Evolutionary conservation across 2,888 invertebrate genomes (phyloP).

Genomic region (Andrena haemorrhoa): DNA sequence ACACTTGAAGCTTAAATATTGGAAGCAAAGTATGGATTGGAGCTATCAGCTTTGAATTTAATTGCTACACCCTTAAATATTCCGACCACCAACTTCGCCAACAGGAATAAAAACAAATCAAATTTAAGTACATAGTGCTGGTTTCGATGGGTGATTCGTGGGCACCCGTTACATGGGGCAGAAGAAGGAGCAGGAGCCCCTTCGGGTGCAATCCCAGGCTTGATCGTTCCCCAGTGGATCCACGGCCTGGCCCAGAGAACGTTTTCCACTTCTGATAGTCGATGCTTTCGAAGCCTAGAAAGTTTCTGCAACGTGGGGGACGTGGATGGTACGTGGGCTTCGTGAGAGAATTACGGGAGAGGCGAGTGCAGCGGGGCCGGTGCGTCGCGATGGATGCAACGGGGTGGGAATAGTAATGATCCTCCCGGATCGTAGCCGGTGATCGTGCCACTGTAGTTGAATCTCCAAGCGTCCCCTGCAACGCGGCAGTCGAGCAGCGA

Average conservation of each 20-base stretch:
- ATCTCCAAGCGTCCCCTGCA: neutral
- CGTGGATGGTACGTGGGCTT: conserved; percentile 29
- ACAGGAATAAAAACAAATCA: neutral
- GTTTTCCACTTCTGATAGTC: conserved; percentile 52
- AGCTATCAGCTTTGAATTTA: too few relatives aligned
- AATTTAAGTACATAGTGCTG: too few relatives aligned
- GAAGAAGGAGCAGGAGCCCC: conserved; percentile 39
- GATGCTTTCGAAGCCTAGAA: conserved; percentile 37
- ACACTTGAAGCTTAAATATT: neutral
- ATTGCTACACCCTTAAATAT: neutral
- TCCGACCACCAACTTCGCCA: too few relatives aligned
- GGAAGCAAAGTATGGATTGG: too few relatives aligned
- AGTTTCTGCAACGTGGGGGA: conserved; percentile 33
- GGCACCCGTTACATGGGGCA: conserved; percentile 32
- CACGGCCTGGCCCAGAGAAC: conserved; percentile 14
- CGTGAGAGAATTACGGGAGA: conserved; percentile 48
- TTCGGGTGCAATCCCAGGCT: conserved; percentile 54
- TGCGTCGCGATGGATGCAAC: conserved; percentile 28
- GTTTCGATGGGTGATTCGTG: conserved; percentile 23
- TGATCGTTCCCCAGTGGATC: conserved; percentile 73
- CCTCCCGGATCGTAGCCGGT: conserved; percentile 12
- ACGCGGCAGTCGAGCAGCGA: neutral
- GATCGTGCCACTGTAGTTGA: conserved; percentile 5
- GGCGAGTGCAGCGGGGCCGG: conserved; percentile 31
- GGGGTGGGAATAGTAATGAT: conserved; percentile 47